Evolutionary conservation across 2,888 invertebrate species (phyloP).

Genomic region (Neoitamus cyanurus): DNA sequence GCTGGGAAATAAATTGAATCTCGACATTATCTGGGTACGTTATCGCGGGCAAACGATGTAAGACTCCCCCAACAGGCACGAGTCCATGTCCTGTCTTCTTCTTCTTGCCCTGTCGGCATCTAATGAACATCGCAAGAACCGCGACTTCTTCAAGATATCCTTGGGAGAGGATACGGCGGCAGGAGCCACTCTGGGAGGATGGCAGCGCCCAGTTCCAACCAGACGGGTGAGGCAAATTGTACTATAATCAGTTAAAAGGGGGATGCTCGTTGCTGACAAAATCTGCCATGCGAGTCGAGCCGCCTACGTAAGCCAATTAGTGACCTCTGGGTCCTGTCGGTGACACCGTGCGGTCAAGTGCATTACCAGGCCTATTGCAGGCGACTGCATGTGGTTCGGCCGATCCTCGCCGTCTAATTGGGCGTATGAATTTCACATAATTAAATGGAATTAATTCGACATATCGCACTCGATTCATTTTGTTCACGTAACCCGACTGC

Average conservation of each 20-base stretch:
- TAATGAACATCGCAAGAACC: neutral
- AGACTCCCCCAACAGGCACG: neutral
- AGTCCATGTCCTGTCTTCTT: neutral
- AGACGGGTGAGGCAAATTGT: too few species aligned
- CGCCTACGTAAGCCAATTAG: conserved; percentile 4
- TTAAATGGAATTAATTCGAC: conserved; percentile 37
- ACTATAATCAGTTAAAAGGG: neutral
- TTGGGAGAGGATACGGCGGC: too few species aligned
- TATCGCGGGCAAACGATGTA: neutral
- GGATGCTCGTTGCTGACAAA: neutral
- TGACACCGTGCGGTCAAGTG: neutral
- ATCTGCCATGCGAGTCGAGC: neutral
- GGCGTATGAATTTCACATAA: conserved; percentile 39
- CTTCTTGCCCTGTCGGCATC: neutral
- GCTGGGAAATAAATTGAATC: conserved; percentile 31
- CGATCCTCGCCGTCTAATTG: conserved; percentile 1
- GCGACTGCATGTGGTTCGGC: neutral
- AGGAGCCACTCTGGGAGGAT: too few species aligned
- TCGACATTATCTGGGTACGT: conserved; percentile 28
- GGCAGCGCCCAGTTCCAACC: too few species aligned
- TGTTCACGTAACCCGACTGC: neutral
- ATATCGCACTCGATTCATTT: neutral
- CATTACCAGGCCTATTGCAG: neutral
- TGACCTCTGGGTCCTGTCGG: neutral
- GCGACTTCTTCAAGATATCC: neutral